Conservation (phyloP, 2,888 invertebrate species). For the Idaea straminata region DNA sequence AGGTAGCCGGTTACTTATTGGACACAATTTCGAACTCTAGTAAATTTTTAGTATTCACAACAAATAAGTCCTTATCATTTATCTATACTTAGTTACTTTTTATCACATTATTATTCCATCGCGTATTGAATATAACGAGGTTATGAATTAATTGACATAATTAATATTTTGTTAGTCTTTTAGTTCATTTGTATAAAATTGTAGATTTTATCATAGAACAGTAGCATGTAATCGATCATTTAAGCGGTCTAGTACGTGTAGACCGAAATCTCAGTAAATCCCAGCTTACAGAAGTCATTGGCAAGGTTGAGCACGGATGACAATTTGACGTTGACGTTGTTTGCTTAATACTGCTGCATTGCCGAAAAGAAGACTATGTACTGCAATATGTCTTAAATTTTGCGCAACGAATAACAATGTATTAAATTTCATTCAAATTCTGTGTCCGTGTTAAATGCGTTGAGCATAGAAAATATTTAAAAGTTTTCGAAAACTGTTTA, state of each 20-base stretch:
- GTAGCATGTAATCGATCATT: background rate
- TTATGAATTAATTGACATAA: background rate
- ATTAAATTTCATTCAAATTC: background rate
- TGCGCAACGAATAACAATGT: background rate
- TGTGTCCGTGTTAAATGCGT: background rate
- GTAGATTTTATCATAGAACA: background rate
- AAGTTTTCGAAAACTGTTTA: background rate
- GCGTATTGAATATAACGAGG: background rate
- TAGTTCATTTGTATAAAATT: background rate
- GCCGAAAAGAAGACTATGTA: background rate
- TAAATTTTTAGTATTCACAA: background rate
- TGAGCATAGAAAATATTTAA: background rate
- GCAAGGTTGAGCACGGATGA: background rate
- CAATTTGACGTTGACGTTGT: background rate
- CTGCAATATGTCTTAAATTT: background rate
- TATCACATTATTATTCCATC: background rate
- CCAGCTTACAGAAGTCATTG: background rate
- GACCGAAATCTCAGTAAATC: background rate
- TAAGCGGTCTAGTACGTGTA: background rate
- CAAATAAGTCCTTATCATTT: background rate
- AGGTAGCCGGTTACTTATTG: no score
- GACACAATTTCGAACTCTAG: background rate
- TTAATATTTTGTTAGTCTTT: background rate
- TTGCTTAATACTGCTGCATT: slow-evolving; percentile 8
- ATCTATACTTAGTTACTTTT: background rate